Evolutionary conservation across 2,888 invertebrate genomes (phyloP), one percentile per base, ranked within the genome.

Genomic region (Yponomeuta plumbellus): DNA sequence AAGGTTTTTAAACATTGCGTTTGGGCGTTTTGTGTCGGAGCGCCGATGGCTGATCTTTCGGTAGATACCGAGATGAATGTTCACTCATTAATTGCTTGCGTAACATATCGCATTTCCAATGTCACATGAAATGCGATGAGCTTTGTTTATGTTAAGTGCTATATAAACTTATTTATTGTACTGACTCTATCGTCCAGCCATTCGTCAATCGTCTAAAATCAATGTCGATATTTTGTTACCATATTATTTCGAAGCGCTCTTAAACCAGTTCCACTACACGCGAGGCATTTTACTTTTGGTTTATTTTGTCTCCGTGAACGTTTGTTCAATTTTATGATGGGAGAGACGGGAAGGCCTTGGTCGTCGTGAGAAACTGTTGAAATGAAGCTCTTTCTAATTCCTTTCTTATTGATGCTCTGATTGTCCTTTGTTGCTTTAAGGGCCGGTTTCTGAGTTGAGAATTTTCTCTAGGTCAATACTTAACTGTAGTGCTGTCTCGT

Each of bases 311-410:
- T 67, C 67, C 66, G 59, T 67, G 13, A 64, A 63, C 58, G 17
- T 62, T 23, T 59, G 39, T 64, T 61, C n/a, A 61, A 68, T 56
- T 56, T 34, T 58, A 17, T 57, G 64, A 40, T 57, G 56, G 26
- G 59, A 70, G 78, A 72, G 76, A 76, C 68, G 68, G 70, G 20
- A 52, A 62, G 66, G 64, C 69, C 66, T 59, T 70, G 72, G 74
- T 74, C 80, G 75, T 80, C 88, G 88, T 89, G 89, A 81, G 88
- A 88, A 88, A 80, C 80, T 74, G 76, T 78, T 77, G 79, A 78
- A 85, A 70, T 69, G 81, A 81, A 81, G 79, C 77, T 81, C 78
- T 81, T 75, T 83, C 83, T 84, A 80, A 80, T 85, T 80, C 84
- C 84, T 84, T 85, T 87, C 21, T 26, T 80, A 83, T 82, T 75